A percentile compares a stretch with the other conserved stretches of the same genome.
These are phyloP conservation scores for Umimayanthus kanabou DNA, from an alignment of 92 coral and sea anemone genomes.

Conservation along the genomic window DNA sequence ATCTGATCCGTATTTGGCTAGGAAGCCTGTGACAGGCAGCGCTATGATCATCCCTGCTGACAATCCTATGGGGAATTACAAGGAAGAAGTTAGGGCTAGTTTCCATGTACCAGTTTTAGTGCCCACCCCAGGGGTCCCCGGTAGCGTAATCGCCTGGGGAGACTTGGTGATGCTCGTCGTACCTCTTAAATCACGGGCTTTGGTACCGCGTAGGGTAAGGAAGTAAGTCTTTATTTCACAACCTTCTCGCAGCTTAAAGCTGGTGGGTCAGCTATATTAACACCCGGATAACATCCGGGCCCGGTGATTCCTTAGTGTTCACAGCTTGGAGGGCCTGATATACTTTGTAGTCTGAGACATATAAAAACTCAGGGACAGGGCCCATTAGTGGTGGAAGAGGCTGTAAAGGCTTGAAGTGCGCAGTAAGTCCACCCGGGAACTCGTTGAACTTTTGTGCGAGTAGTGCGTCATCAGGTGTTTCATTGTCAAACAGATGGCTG, in stretches of 20 bases:
- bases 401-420: constrained; percentile 18
- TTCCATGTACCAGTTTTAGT: neutral
- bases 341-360: constrained; percentile 38
- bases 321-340: constrained; percentile 24
- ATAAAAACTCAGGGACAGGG: constrained; percentile 35
- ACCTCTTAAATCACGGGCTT: no score
- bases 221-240: no score
- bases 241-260: no score
- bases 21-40: constrained; percentile 7
- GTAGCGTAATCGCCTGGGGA: neutral
- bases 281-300: constrained; percentile 42
- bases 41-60: constrained; percentile 10
- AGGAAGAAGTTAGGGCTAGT: neutral
- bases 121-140: neutral
- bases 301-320: constrained; percentile 55
- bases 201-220: no score
- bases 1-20: neutral
- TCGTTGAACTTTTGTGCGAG: constrained; percentile 38
- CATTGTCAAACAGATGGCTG: neutral
- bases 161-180: no score
- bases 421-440: constrained; percentile 16
- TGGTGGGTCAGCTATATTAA: no score
- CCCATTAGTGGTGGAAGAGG: constrained; percentile 23
- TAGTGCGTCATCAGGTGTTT: constrained; percentile 24
- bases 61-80: neutral